These are phyloP conservation scores for Aphis craccivora DNA, from an alignment of 1,140 invertebrate species.

Conservation along the genomic window DNA sequence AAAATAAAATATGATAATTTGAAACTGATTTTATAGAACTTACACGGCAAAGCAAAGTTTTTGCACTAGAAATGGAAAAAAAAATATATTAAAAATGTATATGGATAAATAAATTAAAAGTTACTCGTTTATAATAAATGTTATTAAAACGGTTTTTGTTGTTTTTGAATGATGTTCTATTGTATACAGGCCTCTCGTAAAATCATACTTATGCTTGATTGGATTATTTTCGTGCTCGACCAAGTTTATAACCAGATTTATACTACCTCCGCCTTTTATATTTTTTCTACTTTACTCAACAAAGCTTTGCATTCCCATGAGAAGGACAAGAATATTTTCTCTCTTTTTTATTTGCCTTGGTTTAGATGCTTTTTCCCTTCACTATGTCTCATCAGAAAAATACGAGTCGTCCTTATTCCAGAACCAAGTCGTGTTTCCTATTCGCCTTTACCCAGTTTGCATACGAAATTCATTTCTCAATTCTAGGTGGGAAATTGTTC, in stretches of 20 bases:
- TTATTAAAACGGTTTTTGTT: constrained; percentile 6
- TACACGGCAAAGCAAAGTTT: neutral
- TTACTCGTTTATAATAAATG: neutral
- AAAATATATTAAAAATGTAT: neutral
- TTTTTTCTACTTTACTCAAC: neutral
- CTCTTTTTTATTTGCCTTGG: constrained; percentile 44
- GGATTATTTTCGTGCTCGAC: constrained; percentile 49
- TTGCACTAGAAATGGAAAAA: neutral
- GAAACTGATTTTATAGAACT: neutral
- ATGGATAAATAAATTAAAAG: neutral
- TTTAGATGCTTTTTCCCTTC: neutral
- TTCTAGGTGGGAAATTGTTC: neutral
- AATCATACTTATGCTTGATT: constrained; percentile 39
- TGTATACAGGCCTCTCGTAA: neutral
- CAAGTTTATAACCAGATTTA: constrained; percentile 55
- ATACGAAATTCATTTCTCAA: constrained; percentile 44
- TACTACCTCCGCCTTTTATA: neutral
- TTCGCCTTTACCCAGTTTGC: constrained; percentile 34
- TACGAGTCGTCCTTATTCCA: neutral
- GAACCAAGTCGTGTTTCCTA: neutral
- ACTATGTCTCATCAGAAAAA: neutral
- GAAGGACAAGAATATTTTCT: constrained; percentile 21
- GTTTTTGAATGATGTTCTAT: neutral
- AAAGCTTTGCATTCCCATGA: constrained; percentile 43
- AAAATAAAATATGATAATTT: neutral